Base-by-base conservation (phyloP, 2,797 vertebrate genomes). In the Decapterus maruadsi region DNA sequence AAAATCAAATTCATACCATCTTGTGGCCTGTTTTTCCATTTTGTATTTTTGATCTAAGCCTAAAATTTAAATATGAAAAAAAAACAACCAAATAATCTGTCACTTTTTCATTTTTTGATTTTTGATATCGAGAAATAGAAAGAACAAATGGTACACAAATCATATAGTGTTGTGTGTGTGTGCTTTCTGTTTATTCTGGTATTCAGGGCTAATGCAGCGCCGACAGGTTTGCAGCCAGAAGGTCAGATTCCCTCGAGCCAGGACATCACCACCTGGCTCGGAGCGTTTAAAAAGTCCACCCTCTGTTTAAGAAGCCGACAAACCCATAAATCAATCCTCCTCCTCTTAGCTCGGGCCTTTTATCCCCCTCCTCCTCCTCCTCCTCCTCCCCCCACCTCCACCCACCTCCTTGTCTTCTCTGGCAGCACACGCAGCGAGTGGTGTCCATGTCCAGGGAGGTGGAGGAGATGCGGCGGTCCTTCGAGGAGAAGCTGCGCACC, bases 391-490 rank as follows among this genome's bases (percentile, higher is more conserved):
- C 31, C 31, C 31, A 34, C 31, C 26, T 26, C 26, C n/a, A n/a
- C n/a, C n/a, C n/a, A n/a, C n/a, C 26, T 26, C 31, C 31, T 34
- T 34, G 6, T 73, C 55, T 68, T 17, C 51, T 64, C 9, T 22
- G 63, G 58, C 96, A 99, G 92, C 98, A 99, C 83, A 97, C 98
- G 5, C 97, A 99, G 43, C 96, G 97, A 1, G 95, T 99, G 80
- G 97, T 99, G 16, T 97, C 96, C 84, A 99, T 99, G 98, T 98
- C 98, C 0, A 94, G 97, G 81, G 97, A 99, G 92, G 97, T 99
- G 70, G 97, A 99, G 95, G 98, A 99, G 89, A 98, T 99, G 90
- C 95, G 98, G 13, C 96, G 96, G 81, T 97, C 96, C 80, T 99
- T 99, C 14, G 98, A 99, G 87, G 98, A 99, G 64, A 97, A 96